A percentile compares a stretch with the other conserved stretches of the same genome.
These are phyloP conservation scores for Amiota communis DNA, from an alignment of 2,888 invertebrate species.

Conservation along the genomic window DNA sequence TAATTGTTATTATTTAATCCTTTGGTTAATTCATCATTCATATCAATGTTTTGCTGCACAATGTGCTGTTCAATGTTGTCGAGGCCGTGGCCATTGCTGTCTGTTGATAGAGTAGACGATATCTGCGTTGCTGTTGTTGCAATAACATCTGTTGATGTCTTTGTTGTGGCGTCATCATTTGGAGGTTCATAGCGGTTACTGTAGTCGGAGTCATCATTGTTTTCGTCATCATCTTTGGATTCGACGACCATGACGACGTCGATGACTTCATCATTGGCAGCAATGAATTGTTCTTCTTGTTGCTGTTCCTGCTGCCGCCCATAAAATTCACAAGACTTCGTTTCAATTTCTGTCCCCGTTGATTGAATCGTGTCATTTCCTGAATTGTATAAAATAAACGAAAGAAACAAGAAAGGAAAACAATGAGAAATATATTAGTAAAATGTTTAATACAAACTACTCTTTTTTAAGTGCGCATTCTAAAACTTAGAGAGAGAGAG, in stretches of 20 bases:
- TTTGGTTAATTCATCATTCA: constrained; percentile 41
- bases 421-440: constrained; percentile 36
- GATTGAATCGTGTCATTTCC: constrained; percentile 57
- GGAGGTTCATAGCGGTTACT: constrained; percentile 33
- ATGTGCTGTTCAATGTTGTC: constrained; percentile 51
- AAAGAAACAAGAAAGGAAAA: constrained; percentile 37
- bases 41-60: constrained; percentile 57
- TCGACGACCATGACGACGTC: constrained; percentile 11
- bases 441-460: constrained; percentile 30
- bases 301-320: background rate
- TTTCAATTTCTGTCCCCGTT: constrained; percentile 67
- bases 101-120: constrained; percentile 62
- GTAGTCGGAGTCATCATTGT: constrained; percentile 33
- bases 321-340: constrained; percentile 64
- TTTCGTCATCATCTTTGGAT: constrained; percentile 19
- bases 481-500: too few relatives aligned
- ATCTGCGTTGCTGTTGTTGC: constrained; percentile 62
- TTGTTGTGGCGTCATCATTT: constrained; percentile 55
- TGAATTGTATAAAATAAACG: constrained; percentile 39
- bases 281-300: too few relatives aligned
- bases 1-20: background rate
- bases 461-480: constrained; percentile 40
- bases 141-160: constrained; percentile 56
- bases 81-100: constrained; percentile 59
- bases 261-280: constrained; percentile 45